These are phyloP conservation scores for Callosobruchus maculatus DNA, from an alignment of 2,888 invertebrate species.

Conservation along the genomic window DNA sequence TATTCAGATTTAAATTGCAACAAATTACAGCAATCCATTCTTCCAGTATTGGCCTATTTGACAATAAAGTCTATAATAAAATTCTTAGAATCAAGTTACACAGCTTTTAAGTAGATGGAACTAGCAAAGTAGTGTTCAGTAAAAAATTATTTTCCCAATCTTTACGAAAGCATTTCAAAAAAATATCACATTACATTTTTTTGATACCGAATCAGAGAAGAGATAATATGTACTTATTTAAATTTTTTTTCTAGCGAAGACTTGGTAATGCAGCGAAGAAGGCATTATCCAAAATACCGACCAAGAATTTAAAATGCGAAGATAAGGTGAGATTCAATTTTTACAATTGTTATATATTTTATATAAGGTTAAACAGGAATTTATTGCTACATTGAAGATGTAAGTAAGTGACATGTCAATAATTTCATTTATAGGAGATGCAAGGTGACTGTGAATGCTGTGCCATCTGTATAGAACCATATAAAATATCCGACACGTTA, in stretches of 20 bases:
- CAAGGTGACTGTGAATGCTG: slow-evolving; percentile 86
- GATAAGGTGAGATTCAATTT: slow-evolving; percentile 65
- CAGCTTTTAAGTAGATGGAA: too few relatives aligned
- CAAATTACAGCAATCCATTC: too few relatives aligned
- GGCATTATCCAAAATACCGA: slow-evolving; percentile 89
- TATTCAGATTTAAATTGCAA: too few relatives aligned
- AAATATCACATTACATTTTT: too few relatives aligned
- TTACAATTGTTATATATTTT: neutral
- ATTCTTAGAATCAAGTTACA: too few relatives aligned
- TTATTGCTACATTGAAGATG: neutral
- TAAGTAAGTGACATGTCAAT: slow-evolving; percentile 1
- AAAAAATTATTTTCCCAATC: too few relatives aligned
- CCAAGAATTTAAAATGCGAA: slow-evolving; percentile 79
- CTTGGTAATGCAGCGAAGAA: slow-evolving; percentile 91
- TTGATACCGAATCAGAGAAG: too few relatives aligned
- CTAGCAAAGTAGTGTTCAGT: too few relatives aligned
- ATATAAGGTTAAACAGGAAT: neutral
- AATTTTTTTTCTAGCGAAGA: slow-evolving; percentile 64
- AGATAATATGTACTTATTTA: neutral
- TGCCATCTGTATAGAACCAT: slow-evolving; percentile 92
- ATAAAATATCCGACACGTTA: slow-evolving; percentile 81
- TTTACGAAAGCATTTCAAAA: too few relatives aligned
- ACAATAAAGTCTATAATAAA: too few relatives aligned
- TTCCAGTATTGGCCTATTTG: too few relatives aligned
- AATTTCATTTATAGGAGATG: slow-evolving; percentile 58